Base-by-base conservation (phyloP, 2,113 vertebrate species). In the Ameiurus melas region DNA sequence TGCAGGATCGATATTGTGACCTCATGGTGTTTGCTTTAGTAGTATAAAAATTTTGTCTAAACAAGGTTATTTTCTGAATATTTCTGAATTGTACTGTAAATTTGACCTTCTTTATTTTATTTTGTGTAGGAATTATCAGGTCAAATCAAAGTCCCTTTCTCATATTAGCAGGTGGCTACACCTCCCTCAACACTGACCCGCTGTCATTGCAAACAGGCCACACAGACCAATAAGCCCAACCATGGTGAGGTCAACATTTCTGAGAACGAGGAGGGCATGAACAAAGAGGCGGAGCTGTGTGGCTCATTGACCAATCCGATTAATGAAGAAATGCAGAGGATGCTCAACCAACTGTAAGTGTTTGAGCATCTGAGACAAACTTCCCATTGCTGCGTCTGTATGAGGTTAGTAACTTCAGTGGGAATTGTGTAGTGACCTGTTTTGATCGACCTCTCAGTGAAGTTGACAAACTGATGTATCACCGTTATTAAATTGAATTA, bases 301-400 rank as follows among this genome's bases (percentile, higher is more conserved):
- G 8, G 96, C 96, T 93, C 96, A 88, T 95, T 94, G 91, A 95
- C 95, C 92, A 94, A 92, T 94, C 94, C 94, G 90, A 97, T 99
- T 93, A 98, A 97, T 87, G 97, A 99, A 92, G 97, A 99, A 93
- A 97, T 98, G 98, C 97, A 98, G 93, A 96, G 96, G 92, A 97
- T 99, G 97, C 95, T 99, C 90, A 98, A 96, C 92, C 97, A 99
- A 93, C 95, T 99, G 98, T 99, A 94, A 94, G 97, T 97, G 43
- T 36, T 57, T 39, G 19, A 36, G 66, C 10, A 16, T 53, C 57
- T 64, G 58, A 79, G 58, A 62, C 22, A 51, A 78, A 73, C 43
- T 25, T 53, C 10, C 19, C 27, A 79, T n/a, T 77, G 8, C 71
- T 75, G 36, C 33, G 43, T 43, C 43, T 75, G 1, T 5, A 58